A percentile compares a stretch with the other conserved stretches of the same genome.
Conservation (phyloP, 2,113 vertebrate species). For the Fukomys damarensis region DNA sequence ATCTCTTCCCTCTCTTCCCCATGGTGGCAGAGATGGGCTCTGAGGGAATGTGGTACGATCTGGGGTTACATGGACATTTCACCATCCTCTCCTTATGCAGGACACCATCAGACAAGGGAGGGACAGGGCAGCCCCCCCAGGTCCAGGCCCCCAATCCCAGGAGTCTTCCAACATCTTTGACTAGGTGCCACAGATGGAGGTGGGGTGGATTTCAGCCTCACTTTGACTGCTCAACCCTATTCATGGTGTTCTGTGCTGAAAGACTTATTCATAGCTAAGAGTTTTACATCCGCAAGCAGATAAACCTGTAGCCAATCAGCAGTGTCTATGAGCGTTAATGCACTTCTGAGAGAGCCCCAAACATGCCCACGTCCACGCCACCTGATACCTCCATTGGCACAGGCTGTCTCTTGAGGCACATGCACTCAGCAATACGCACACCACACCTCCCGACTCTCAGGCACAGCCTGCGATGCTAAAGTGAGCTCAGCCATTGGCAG, state of each 20-base stretch:
- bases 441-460: conserved; percentile 34
- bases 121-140: accelerated
- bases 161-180: background rate
- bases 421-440: conserved; percentile 58
- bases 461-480: background rate
- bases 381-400: background rate
- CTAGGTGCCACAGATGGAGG: background rate
- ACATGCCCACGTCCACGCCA: accelerated
- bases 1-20: too few relatives aligned
- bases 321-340: accelerated
- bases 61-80: background rate
- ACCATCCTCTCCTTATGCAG: background rate
- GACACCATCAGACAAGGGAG: background rate
- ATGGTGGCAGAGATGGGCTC: background rate
- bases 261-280: background rate
- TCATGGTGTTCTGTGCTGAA: background rate
- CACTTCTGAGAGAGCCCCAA: background rate
- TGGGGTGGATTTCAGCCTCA: background rate
- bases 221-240: background rate
- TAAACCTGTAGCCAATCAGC: too few relatives aligned
- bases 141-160: accelerated
- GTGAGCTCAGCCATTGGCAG: conserved; percentile 41
- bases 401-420: conserved; percentile 43
- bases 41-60: background rate
- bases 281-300: background rate